phyloP scores from a whole-genome alignment of 2,888 invertebrate species.

The Dasypogon diadema region DNA sequence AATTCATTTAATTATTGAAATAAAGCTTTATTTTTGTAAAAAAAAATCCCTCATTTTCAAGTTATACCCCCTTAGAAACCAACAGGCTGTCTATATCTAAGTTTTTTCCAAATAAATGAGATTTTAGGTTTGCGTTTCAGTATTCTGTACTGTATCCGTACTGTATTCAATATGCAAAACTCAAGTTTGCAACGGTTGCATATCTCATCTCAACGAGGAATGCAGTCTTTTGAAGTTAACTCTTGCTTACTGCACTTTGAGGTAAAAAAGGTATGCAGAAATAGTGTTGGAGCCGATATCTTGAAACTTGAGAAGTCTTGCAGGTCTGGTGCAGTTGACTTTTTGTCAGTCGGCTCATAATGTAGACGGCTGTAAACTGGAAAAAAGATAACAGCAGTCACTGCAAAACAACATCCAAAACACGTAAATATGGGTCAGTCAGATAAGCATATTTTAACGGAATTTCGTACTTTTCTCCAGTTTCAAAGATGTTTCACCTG shows the following conservation, averaged over 20 bases:
- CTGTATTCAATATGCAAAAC: too few relatives aligned
- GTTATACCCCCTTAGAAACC: too few relatives aligned
- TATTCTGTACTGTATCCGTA: too few relatives aligned
- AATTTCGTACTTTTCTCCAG: neutral
- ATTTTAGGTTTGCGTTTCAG: too few relatives aligned
- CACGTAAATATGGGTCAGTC: constrained; percentile 20
- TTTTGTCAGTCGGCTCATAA: neutral
- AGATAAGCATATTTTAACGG: neutral
- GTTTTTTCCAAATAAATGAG: too few relatives aligned
- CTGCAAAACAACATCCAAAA: neutral
- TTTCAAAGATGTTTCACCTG: neutral
- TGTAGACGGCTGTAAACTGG: neutral
- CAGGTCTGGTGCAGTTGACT: neutral
- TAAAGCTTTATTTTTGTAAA: too few relatives aligned
- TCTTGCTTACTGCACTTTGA: neutral
- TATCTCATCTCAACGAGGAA: too few relatives aligned
- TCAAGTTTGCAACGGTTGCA: too few relatives aligned
- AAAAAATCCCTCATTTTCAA: too few relatives aligned
- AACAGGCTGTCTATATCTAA: too few relatives aligned
- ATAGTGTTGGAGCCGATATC: neutral
- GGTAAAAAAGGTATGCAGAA: neutral
- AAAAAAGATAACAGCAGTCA: neutral
- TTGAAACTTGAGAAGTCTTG: neutral
- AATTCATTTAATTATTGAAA: too few relatives aligned
- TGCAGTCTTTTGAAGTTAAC: neutral